Conservation (phyloP, 2,888 invertebrate species). For the Acleris laterana region DNA sequence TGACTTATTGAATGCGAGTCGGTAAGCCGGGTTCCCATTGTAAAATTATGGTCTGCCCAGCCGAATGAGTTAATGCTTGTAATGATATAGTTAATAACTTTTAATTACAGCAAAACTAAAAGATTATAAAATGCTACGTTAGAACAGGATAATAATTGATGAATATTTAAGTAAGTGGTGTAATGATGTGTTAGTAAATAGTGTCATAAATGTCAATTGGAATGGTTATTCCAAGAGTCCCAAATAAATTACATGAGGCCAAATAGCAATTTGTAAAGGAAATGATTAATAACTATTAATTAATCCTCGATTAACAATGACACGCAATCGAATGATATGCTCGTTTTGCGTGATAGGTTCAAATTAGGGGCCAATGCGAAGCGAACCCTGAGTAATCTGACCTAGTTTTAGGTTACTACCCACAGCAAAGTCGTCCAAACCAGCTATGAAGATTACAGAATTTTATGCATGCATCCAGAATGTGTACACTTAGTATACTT, state of each 20-base stretch:
- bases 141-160: too few relatives aligned
- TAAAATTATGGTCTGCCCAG: too few relatives aligned
- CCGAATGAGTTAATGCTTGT: too few relatives aligned
- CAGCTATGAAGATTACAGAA: not conserved
- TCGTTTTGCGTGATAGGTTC: constrained; percentile 7
- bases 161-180: too few relatives aligned
- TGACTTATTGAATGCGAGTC: too few relatives aligned
- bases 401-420: not conserved
- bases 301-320: constrained; percentile 60
- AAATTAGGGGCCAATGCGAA: constrained; percentile 6
- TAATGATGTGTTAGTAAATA: too few relatives aligned
- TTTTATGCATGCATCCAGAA: not conserved
- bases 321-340: constrained; percentile 54
- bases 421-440: not conserved
- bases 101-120: too few relatives aligned
- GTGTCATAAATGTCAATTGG: too few relatives aligned
- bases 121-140: too few relatives aligned
- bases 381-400: not conserved
- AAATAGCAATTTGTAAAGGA: not conserved
- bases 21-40: too few relatives aligned
- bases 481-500: too few relatives aligned
- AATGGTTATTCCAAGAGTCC: not conserved
- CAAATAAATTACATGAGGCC: not conserved
- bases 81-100: too few relatives aligned
- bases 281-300: constrained; percentile 18